A percentile compares a stretch with the other conserved stretches of the same genome.
These are phyloP conservation scores for Probaryconus sp. DNA, from an alignment of 1,140 invertebrate genomes.

Conservation along the genomic window DNA sequence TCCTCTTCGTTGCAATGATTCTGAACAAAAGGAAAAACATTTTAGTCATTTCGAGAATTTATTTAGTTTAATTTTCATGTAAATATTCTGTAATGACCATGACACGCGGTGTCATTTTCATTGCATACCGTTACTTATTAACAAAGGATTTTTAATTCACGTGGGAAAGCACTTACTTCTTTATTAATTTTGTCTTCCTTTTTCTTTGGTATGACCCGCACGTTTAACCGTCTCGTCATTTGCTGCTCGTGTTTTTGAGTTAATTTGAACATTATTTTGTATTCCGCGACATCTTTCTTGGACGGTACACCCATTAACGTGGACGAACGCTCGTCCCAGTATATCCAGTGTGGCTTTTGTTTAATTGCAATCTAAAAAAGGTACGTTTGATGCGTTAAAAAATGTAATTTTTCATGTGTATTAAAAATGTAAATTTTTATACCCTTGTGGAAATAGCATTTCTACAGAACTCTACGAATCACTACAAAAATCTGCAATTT, in stretches of 20 bases:
- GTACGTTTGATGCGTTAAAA: too few species aligned
- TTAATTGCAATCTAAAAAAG: too few species aligned
- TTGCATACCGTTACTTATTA: too few species aligned
- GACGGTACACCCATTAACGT: conserved; percentile 80
- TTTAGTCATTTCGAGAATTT: too few species aligned
- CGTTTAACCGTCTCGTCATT: conserved; percentile 79
- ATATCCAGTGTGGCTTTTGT: conserved; percentile 65
- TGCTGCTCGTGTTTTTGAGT: conserved; percentile 70
- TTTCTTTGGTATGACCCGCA: conserved; percentile 79
- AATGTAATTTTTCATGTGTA: too few species aligned
- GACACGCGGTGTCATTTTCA: too few species aligned
- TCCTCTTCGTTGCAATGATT: conserved; percentile 73
- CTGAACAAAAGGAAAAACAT: conserved; percentile 63
- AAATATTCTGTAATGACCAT: too few species aligned
- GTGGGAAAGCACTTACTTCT: conserved; percentile 67
- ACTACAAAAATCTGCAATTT: too few species aligned
- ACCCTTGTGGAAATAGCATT: too few species aligned
- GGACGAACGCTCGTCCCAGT: conserved; percentile 71
- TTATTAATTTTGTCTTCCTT: conserved; percentile 65
- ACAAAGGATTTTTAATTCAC: too few species aligned
- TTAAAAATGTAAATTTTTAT: too few species aligned
- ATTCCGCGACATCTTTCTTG: conserved; percentile 79
- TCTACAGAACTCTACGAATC: too few species aligned
- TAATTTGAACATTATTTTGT: conserved; percentile 78
- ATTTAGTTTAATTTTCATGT: not conserved